Conservation (phyloP, 2,888 invertebrate genomes). For the Pandemis heparana region DNA sequence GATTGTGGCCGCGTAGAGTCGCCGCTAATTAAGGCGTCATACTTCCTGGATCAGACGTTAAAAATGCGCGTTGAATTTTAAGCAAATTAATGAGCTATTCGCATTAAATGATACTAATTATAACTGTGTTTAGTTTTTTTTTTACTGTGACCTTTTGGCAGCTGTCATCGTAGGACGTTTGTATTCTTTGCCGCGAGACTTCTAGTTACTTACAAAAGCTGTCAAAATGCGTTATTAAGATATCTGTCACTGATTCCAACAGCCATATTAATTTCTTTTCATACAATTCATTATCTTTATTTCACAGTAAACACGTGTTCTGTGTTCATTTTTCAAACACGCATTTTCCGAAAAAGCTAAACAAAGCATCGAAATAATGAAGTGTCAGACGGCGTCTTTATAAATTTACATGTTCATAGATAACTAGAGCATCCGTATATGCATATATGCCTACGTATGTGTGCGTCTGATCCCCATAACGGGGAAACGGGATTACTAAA, state of each 20-base stretch:
- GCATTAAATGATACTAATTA: conserved; percentile 1
- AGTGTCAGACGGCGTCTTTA: conserved; percentile 18
- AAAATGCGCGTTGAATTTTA: conserved; percentile 33
- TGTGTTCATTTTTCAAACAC: neutral
- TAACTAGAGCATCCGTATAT: conserved; percentile 16
- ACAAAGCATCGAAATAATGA: conserved; percentile 16
- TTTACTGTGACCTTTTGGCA: neutral
- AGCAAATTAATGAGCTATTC: conserved; percentile 14
- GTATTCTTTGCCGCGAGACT: neutral
- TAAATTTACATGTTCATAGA: conserved; percentile 51
- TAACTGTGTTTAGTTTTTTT: neutral
- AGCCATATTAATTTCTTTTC: neutral
- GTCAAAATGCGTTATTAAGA: neutral
- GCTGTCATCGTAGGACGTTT: neutral
- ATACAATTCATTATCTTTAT: neutral
- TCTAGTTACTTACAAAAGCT: neutral
- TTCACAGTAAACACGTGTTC: neutral
- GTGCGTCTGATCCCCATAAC: conserved; percentile 47
- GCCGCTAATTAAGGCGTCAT: conserved; percentile 73
- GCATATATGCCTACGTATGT: conserved; percentile 13
- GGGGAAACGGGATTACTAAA: conserved; percentile 69
- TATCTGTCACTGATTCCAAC: neutral
- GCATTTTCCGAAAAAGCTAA: neutral
- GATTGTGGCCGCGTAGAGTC: conserved; percentile 56
- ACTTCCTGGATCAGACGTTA: conserved; percentile 18